Conservation (phyloP, 2,888 invertebrate species). For the Eupeodes latifasciatus region DNA sequence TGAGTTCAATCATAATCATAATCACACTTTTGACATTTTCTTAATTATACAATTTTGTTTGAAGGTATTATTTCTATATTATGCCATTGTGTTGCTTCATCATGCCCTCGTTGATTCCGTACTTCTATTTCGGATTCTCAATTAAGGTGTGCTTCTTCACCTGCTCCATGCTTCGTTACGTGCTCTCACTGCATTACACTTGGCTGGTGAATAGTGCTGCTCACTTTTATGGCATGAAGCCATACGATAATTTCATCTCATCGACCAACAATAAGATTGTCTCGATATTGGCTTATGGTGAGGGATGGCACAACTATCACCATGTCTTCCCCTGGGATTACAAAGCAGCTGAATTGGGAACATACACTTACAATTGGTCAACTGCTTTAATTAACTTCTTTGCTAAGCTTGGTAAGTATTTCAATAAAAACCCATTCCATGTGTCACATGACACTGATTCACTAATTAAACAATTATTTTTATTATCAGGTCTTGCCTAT, state of each 20-base stretch:
- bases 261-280: constrained; percentile 89
- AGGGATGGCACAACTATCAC: constrained; percentile 96
- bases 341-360: constrained; percentile 89
- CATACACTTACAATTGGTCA: constrained; percentile 87
- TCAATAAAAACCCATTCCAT: no score
- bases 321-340: constrained; percentile 94
- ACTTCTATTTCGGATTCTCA: constrained; percentile 90
- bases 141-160: constrained; percentile 91
- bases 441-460: not conserved
- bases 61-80: constrained; percentile 87
- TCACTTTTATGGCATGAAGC: constrained; percentile 95
- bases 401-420: constrained; percentile 87
- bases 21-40: constrained; percentile 1
- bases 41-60: constrained; percentile 14
- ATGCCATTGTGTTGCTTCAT: constrained; percentile 92
- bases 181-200: constrained; percentile 91
- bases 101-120: constrained; percentile 91
- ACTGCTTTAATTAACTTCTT: constrained; percentile 88
- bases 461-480: not conserved
- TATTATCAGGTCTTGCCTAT: constrained; percentile 90
- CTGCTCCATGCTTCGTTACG: constrained; percentile 90
- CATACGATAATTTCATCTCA: constrained; percentile 91
- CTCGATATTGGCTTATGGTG: constrained; percentile 88
- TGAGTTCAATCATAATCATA: constrained; percentile 83
- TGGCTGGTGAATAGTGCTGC: constrained; percentile 98